These are phyloP conservation scores for Lithophane semibrunnea DNA, from an alignment of 2,888 invertebrate species.

Conservation along the genomic window DNA sequence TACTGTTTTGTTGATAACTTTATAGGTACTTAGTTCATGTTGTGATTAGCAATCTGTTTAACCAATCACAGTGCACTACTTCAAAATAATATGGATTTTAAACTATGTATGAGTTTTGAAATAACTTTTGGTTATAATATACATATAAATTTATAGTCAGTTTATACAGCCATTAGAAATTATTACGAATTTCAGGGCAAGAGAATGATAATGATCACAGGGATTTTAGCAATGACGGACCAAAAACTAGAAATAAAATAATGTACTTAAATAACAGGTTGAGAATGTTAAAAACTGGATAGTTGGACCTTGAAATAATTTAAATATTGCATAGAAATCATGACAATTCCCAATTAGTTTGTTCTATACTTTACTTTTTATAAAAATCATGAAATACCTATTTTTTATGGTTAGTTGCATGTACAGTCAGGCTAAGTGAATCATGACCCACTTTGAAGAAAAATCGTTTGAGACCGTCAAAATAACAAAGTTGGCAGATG, in stretches of 20 bases:
- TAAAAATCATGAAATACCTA: neutral
- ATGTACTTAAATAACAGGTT: neutral
- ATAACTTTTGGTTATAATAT: neutral
- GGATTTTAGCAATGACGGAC: neutral
- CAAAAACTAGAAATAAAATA: neutral
- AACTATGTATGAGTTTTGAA: neutral
- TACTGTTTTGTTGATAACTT: constrained; percentile 33
- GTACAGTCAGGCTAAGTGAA: too few species aligned
- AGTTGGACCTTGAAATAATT: constrained; percentile 19
- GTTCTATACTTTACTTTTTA: neutral
- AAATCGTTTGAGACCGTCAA: too few species aligned
- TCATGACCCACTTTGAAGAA: too few species aligned
- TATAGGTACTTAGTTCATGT: constrained; percentile 23
- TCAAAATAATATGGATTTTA: neutral
- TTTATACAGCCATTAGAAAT: neutral
- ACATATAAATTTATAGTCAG: too few species aligned
- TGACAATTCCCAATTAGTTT: neutral
- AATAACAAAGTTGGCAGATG: too few species aligned
- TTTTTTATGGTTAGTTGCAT: neutral
- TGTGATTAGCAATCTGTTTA: constrained; percentile 34
- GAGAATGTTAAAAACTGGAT: neutral
- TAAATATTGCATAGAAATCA: constrained; percentile 2
- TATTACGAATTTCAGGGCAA: neutral
- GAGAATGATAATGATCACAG: neutral
- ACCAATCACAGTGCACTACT: constrained; percentile 10